A percentile compares a stretch with the other conserved stretches of the same genome.
Conservation (phyloP, 1,140 invertebrate genomes). For the Zaprionus kolodkinae region DNA sequence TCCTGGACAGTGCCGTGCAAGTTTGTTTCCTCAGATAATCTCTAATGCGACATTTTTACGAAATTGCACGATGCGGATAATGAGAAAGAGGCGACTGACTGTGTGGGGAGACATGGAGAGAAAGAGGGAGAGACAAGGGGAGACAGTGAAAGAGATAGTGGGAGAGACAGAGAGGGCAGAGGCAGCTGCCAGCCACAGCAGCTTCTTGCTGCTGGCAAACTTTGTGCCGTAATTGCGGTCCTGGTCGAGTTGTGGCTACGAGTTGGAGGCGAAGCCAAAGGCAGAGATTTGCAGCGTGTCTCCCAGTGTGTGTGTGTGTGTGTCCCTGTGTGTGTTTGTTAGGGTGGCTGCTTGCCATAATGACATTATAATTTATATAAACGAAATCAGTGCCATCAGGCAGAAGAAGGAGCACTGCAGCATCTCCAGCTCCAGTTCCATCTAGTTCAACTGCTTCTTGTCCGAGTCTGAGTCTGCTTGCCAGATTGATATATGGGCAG, state of each 20-base stretch:
- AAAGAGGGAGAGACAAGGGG: slow-evolving; percentile 13
- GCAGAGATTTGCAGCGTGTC: slow-evolving; percentile 19
- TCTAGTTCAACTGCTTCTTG: neutral
- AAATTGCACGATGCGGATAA: slow-evolving; percentile 81
- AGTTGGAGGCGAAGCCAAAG: slow-evolving; percentile 24
- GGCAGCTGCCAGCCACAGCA: neutral
- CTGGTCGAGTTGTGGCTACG: slow-evolving; percentile 31
- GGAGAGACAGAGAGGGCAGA: slow-evolving; percentile 5
- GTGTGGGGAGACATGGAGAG: neutral
- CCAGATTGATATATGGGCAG: slow-evolving; percentile 75
- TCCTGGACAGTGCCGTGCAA: slow-evolving; percentile 56
- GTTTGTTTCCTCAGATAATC: slow-evolving; percentile 81
- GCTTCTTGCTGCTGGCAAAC: slow-evolving; percentile 26
- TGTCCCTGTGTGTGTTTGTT: slow-evolving; percentile 5
- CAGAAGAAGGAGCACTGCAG: neutral
- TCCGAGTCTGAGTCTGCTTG: slow-evolving; percentile 19
- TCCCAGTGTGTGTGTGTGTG: neutral
- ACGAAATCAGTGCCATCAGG: slow-evolving; percentile 73
- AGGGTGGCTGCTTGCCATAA: slow-evolving; percentile 76
- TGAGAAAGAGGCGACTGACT: slow-evolving; percentile 71
- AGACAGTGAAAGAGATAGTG: neutral
- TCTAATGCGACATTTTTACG: slow-evolving; percentile 83
- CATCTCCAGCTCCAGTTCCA: slow-evolving; percentile 18
- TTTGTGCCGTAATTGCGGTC: slow-evolving; percentile 68
- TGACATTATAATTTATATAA: slow-evolving; percentile 84